Base-by-base conservation (phyloP, 2,113 vertebrate genomes). In the Cromileptes altivelis region DNA sequence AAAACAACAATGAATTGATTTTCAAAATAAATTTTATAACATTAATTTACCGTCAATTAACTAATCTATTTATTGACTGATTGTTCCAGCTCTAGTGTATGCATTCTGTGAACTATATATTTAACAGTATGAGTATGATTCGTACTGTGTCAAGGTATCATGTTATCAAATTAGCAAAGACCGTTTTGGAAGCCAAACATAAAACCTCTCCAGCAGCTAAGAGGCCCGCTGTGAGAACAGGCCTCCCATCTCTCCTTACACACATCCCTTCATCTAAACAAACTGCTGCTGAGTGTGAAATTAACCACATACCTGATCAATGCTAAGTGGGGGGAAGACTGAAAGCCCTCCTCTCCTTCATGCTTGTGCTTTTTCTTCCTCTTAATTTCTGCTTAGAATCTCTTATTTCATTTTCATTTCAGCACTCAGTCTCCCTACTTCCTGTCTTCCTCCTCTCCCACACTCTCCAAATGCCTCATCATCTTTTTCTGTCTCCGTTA, bases 401-500 rank as follows among this genome's bases (percentile, higher is more conserved):
- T 69, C 49, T 2, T n/a, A 71, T 68, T 63, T 83, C 17, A 14
- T 21, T 76, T 79, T 83, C 50, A 56, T 14, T 87, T 67, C 50
- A 75, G 70, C 56, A 47, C 18, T 58, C 71, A 74, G 11, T 71
- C 75, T 82, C 47, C 52, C 65, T 17, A 30, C 77, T 84, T 90
- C 83, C 75, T 58, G 75, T 71, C 73, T 23, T 68, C 56, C 67
- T 50, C 52, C 75, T 75, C 74, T 80, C 68, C 75, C 77, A 78
- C 71, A 75, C 85, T 64, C 62, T 55, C 19, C 4, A 30, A 84
- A 61, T 62, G 63, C 75, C 61, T 87, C 80, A 74, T 84, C 84
- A 84, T 92, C 86, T 91, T 82, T 93, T 87, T 92, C 84, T 86
- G 80, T 87, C 85, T 69, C 64, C 0, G 1, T 27, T 69, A 21